Evolutionary conservation across 2,888 invertebrate genomes (phyloP), one percentile per base, ranked within the genome.

Genomic region (Ganaspis brasiliensis): DNA sequence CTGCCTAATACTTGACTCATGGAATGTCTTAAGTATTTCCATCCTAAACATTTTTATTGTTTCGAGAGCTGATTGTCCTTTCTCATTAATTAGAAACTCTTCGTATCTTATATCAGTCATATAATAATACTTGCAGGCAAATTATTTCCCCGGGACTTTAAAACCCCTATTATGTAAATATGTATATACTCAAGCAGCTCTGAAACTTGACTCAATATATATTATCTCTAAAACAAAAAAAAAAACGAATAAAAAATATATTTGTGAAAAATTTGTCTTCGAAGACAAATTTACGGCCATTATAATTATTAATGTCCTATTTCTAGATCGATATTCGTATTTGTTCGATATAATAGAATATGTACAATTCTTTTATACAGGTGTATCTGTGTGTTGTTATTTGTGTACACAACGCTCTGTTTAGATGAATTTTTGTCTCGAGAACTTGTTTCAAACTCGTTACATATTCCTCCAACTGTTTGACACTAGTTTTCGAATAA

Each of bases 301-400:
- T 2, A 37, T 35, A 31, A 31, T 37, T 16, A 19, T 16, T 61
- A 16, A 56, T 56, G 40, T 67, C 26, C 24, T 67, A 45, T n/a
- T 24, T 45, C 67, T 67, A 45, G 9, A 45, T 24, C 24, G 10
- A 67, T 24, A 67, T 40, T 67, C 24, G 45, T 26, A n/a, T 24
- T 56, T 45, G 21, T 59, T 67, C 45, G 40, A 45, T 45, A 45
- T 67, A 24, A 37, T 45, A 67, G 45, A 45, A 45, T 49, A 67
- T 67, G 45, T 67, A 67, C 67, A 67, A 67, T 14, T 67, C 24
- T 40, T 67, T 67, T 67, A 67, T 67, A 67, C 67, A 67, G 67
- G 24, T 45, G 12, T 67, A 6, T 45, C 6, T 67, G 21, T 67
- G 21, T 45, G 67, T 49, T 14, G 21, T 24, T 67, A 24, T 6